Percentiles rank a stretch among this genome's conserved stretches.
Evolutionary conservation across 2,888 invertebrate genomes (phyloP).

Genomic region (Sericinus montela): DNA sequence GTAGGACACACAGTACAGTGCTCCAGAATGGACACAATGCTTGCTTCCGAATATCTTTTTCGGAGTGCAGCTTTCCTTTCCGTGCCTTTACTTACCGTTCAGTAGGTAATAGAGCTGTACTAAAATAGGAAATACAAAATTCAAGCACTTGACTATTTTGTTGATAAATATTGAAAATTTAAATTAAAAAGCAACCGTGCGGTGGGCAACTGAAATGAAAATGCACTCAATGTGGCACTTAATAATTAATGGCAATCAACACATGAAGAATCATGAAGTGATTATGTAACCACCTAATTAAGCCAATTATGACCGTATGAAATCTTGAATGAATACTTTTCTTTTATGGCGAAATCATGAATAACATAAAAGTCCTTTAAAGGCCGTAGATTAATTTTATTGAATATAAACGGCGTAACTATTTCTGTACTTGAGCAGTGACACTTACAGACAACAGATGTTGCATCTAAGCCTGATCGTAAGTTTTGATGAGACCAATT

Average conservation of each 20-base stretch:
- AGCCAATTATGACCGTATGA: conserved; percentile 4
- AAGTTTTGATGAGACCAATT: conserved; percentile 63
- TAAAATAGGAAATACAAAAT: conserved; percentile 8
- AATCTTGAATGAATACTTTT: neutral
- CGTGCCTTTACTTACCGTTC: conserved; percentile 5
- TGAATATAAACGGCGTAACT: neutral
- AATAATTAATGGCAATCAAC: conserved; percentile 1
- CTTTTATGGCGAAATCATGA: too few species aligned
- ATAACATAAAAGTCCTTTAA: too few species aligned
- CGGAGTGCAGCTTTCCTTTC: conserved; percentile 16
- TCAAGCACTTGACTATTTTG: conserved; percentile 1
- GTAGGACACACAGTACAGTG: conserved; percentile 7
- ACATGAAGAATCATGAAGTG: neutral
- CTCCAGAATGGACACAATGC: conserved; percentile 16
- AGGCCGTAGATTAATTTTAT: too few species aligned
- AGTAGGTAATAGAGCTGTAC: conserved; percentile 12
- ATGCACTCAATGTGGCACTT: neutral
- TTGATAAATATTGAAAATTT: neutral
- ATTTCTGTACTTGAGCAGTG: conserved; percentile 14
- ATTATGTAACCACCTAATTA: conserved; percentile 11
- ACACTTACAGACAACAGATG: conserved; percentile 21
- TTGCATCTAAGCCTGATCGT: conserved; percentile 28
- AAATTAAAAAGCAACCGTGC: neutral
- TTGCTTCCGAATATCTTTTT: conserved; percentile 18
- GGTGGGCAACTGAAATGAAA: too few species aligned